Base-by-base conservation (phyloP, 1,140 invertebrate species). In the Parapsyche elsis region DNA sequence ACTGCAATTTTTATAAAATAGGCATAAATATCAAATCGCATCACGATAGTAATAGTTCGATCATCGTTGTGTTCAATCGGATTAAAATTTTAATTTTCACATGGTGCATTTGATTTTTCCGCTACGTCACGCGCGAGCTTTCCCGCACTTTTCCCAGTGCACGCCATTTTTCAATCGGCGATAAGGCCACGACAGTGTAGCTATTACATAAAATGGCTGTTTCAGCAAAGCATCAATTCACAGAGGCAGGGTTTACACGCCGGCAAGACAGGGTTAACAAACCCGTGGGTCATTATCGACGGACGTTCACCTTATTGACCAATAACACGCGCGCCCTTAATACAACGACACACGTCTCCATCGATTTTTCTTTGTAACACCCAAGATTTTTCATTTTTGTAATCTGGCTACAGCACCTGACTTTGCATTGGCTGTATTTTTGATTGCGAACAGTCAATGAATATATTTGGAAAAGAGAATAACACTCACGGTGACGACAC, bases 101-200 rank as follows among this genome's bases (percentile, higher is more conserved):
- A n/a, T n/a, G n/a, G n/a, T n/a, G n/a, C n/a, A n/a, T 38, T 38
- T 38, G 30, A 38, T 7, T 38, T 38, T 38, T 38, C 7, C 30
- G 30, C 7, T 1, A 38, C 30, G 30, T 38, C 30, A 38, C 30
- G 30, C 30, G 7, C 30, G 30, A 1, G 30, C 7, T 38, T 38
- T 38, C 30, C 30, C 30, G 30, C 30, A 38, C 30, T 38, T 38
- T 38, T 14, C 49, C 49, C 10, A 2, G 24, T 9, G 23, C 64
- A 67, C 23, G 64, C 21, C 64, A 67, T 67, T 67, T 26, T 67
- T 67, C 24, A 67, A 67, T 67, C 64, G 64, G n/a, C 64, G 64
- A 67, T 67, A 67, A 67, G 64, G 24, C 4, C 7, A 4, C 30
- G 7, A 7, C 7, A 1, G 30, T 38, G 7, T 38, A 38, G 30